These are phyloP conservation scores for Hepsetus odoe DNA, from an alignment of 2,113 vertebrate genomes.

Conservation along the genomic window DNA sequence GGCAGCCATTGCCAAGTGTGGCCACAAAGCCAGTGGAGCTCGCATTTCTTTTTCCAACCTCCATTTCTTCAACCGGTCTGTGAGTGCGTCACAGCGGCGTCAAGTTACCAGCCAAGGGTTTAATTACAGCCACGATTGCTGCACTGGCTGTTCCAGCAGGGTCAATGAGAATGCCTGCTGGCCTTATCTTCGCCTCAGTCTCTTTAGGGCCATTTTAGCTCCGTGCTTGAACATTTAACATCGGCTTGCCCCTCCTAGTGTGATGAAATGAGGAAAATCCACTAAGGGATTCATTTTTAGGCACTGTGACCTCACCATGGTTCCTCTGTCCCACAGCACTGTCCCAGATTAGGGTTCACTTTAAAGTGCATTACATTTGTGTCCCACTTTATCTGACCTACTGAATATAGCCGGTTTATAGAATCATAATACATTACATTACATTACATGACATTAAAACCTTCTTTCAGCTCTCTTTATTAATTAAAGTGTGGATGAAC, in stretches of 20 bases:
- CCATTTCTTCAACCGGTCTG: slow-evolving; percentile 67
- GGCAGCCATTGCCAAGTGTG: slow-evolving; percentile 60
- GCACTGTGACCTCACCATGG: neutral
- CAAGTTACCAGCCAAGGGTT: slow-evolving; percentile 67
- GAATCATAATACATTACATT: neutral
- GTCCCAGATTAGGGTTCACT: neutral
- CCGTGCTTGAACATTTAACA: slow-evolving; percentile 7
- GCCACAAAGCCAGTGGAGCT: slow-evolving; percentile 70
- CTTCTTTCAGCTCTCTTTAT: too few species aligned
- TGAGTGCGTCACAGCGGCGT: slow-evolving; percentile 75
- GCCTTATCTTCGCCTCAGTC: slow-evolving; percentile 42
- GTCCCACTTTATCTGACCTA: neutral
- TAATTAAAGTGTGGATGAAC: too few species aligned
- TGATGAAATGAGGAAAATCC: slow-evolving; percentile 10
- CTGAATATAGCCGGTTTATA: neutral
- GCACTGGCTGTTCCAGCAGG: slow-evolving; percentile 50
- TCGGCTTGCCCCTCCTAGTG: neutral
- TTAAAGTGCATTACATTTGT: too few species aligned
- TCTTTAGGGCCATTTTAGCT: slow-evolving; percentile 21
- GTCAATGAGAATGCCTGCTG: slow-evolving; percentile 61
- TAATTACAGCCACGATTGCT: slow-evolving; percentile 64
- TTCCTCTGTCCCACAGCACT: neutral
- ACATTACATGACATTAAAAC: too few species aligned
- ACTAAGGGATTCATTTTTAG: slow-evolving; percentile 6
- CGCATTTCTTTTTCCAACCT: slow-evolving; percentile 74